Conservation (phyloP, 2,113 vertebrate species). For the Bostrychus sinensis region DNA sequence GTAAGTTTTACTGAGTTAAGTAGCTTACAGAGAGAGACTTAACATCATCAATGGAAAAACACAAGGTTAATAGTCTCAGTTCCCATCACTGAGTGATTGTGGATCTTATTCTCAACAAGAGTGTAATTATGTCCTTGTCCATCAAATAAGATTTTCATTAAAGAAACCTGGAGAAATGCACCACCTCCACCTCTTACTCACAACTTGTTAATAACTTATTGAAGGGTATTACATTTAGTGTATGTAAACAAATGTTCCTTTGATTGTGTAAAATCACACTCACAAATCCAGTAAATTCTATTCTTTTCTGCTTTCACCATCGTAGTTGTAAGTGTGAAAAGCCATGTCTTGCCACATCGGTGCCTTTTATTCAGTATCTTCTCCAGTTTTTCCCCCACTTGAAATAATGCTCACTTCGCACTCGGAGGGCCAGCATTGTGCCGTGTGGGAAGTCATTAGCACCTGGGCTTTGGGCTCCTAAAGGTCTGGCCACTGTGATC, state of each 20-base stretch:
- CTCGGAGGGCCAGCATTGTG: slow-evolving; percentile 44
- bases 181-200: too few relatives aligned
- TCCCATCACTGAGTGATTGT: background rate
- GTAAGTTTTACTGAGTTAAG: background rate
- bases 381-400: slow-evolving; percentile 21
- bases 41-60: background rate
- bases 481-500: slow-evolving; percentile 33
- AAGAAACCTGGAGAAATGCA: too few relatives aligned
- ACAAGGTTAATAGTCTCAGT: background rate
- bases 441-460: slow-evolving; percentile 52
- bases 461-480: slow-evolving; percentile 43
- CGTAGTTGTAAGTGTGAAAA: background rate
- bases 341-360: background rate
- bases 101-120: background rate
- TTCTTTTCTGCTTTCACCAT: background rate
- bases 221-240: background rate
- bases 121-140: background rate
- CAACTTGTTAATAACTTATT: background rate
- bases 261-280: background rate
- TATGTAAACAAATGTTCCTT: background rate
- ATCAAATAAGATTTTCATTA: background rate
- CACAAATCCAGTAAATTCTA: too few relatives aligned
- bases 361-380: background rate
- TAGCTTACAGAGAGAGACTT: background rate
- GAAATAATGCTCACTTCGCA: slow-evolving; percentile 1